Evolutionary conservation across 2,113 vertebrate genomes (phyloP).

Genomic region (Dolichotis patagonum): DNA sequence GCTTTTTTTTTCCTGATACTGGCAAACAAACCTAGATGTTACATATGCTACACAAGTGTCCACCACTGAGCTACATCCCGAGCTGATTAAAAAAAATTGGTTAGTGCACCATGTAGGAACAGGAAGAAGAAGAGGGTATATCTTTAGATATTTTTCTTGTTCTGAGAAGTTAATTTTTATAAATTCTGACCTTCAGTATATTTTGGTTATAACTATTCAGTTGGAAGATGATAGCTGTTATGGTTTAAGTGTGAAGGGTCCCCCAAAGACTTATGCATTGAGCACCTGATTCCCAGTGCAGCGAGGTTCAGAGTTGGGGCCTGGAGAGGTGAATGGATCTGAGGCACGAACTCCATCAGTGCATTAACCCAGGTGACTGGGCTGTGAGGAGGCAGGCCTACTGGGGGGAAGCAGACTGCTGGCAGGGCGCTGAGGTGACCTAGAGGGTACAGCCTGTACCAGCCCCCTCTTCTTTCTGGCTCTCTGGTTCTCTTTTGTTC

Average conservation of each 20-base stretch:
- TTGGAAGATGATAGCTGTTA: background rate
- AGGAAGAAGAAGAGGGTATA: background rate
- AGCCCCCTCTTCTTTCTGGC: background rate
- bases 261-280: background rate
- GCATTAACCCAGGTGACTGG: background rate
- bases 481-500: background rate
- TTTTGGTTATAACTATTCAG: constrained; percentile 43
- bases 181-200: background rate
- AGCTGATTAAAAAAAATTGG: background rate
- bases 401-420: background rate
- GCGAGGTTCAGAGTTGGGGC: background rate
- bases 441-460: background rate
- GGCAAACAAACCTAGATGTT: background rate
- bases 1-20: too few species aligned
- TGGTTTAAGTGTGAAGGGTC: background rate
- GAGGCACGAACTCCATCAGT: background rate
- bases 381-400: background rate
- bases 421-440: background rate
- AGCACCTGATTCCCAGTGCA: background rate
- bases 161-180: constrained; percentile 39
- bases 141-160: constrained; percentile 32
- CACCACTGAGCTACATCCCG: background rate
- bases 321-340: background rate
- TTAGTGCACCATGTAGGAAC: background rate
- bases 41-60: background rate